These are phyloP conservation scores for Altica lythri DNA, from an alignment of 2,888 invertebrate genomes.

Conservation along the genomic window DNA sequence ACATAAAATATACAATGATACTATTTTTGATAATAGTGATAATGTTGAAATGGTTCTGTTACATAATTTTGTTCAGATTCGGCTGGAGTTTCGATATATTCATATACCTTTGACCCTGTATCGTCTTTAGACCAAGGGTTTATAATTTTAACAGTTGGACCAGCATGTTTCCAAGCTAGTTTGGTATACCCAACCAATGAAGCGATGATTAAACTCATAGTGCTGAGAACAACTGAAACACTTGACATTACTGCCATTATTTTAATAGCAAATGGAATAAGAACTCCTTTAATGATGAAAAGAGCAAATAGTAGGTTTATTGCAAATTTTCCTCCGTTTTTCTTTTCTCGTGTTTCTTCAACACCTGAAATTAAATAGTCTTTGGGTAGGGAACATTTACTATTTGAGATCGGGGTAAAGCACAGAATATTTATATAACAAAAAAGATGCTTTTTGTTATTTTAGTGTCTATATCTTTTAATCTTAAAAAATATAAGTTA, in stretches of 20 bases:
- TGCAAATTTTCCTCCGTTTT: constrained; percentile 60
- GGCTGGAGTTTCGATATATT: neutral
- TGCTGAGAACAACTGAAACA: constrained; percentile 60
- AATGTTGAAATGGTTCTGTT: constrained; percentile 4
- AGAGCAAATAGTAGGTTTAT: constrained; percentile 67
- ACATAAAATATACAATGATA: no score
- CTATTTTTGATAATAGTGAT: constrained; percentile 17
- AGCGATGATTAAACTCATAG: constrained; percentile 64
- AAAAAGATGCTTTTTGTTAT: no score
- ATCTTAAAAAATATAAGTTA: no score
- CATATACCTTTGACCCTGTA: constrained; percentile 49
- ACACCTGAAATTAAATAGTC: no score
- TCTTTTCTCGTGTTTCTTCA: constrained; percentile 42
- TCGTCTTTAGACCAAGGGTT: constrained; percentile 58
- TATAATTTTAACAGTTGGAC: constrained; percentile 45
- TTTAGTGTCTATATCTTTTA: no score
- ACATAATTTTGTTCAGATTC: neutral
- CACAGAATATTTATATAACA: no score
- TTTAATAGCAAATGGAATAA: constrained; percentile 71
- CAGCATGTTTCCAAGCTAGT: constrained; percentile 23
- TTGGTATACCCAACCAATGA: constrained; percentile 66
- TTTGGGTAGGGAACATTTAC: no score
- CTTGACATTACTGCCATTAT: constrained; percentile 70
- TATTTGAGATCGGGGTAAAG: no score
- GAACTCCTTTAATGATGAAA: constrained; percentile 67